Conservation (phyloP, 2,113 vertebrate genomes). For the Tetrao urogallus region DNA sequence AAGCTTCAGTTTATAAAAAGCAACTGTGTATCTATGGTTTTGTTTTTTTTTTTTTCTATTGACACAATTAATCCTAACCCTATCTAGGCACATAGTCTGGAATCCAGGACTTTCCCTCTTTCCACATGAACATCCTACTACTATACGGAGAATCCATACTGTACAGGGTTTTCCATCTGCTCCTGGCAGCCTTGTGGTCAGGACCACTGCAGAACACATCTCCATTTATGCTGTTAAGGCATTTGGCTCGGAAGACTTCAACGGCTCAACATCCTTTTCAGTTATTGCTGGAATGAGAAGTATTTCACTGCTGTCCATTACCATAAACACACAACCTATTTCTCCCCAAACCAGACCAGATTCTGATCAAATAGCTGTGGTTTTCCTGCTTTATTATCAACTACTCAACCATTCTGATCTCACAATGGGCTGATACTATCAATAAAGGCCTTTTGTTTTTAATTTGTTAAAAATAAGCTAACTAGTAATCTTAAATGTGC, state of each 20-base stretch:
- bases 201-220: background rate
- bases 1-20: background rate
- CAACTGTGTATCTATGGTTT: background rate
- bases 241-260: background rate
- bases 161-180: background rate
- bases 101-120: background rate
- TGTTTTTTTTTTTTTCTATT: background rate
- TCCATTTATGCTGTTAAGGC: background rate
- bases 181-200: background rate
- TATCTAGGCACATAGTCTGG: rapidly evolving
- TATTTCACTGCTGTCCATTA: background rate
- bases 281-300: slow-evolving; percentile 23
- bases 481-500: background rate
- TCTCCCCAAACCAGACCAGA: slow-evolving; percentile 4
- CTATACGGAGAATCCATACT: background rate
- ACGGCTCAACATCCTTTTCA: background rate
- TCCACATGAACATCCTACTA: background rate
- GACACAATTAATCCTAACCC: background rate
- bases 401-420: background rate
- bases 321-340: slow-evolving; percentile 26
- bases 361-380: slow-evolving; percentile 12
- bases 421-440: background rate
- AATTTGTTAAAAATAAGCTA: background rate
- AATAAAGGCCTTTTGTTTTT: background rate
- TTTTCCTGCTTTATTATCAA: background rate